phyloP scores from a whole-genome alignment of 1,140 invertebrate genomes.

The Rhizoglyphus robini region DNA sequence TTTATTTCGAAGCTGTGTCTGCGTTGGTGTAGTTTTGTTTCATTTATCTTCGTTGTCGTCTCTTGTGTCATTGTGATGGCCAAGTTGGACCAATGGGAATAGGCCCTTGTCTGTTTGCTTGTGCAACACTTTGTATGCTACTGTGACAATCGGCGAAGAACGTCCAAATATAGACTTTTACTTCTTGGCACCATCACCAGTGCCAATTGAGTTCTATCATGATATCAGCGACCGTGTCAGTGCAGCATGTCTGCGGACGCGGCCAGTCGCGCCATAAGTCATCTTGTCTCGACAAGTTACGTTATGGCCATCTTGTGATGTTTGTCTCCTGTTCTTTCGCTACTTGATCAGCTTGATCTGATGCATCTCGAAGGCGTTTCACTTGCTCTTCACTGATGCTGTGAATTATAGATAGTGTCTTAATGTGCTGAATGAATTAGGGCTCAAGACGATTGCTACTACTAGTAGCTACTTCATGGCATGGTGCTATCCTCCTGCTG shows the following conservation, averaged over 20 bases:
- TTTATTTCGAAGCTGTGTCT: background rate
- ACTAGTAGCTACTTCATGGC: too few species aligned
- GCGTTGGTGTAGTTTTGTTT: background rate
- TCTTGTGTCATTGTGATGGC: background rate
- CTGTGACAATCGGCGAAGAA: background rate
- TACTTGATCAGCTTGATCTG: too few species aligned
- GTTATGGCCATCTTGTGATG: background rate
- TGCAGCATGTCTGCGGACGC: background rate
- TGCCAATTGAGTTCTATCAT: too few species aligned
- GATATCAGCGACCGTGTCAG: background rate
- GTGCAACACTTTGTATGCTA: background rate
- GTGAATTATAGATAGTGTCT: too few species aligned
- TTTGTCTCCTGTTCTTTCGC: too few species aligned
- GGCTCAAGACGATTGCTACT: too few species aligned
- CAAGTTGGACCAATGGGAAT: background rate
- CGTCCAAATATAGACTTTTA: slow-evolving; percentile 3
- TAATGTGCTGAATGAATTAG: too few species aligned
- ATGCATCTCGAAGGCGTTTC: too few species aligned
- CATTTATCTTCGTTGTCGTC: background rate
- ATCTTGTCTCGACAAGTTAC: background rate
- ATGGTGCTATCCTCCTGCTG: too few species aligned
- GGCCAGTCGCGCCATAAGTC: background rate
- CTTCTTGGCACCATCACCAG: slow-evolving; percentile 1
- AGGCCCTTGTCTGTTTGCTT: slow-evolving; percentile 1
- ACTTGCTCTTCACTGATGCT: too few species aligned